These are phyloP conservation scores for Drosophila ogumai DNA, from an alignment of 1,140 invertebrate species.

Conservation along the genomic window DNA sequence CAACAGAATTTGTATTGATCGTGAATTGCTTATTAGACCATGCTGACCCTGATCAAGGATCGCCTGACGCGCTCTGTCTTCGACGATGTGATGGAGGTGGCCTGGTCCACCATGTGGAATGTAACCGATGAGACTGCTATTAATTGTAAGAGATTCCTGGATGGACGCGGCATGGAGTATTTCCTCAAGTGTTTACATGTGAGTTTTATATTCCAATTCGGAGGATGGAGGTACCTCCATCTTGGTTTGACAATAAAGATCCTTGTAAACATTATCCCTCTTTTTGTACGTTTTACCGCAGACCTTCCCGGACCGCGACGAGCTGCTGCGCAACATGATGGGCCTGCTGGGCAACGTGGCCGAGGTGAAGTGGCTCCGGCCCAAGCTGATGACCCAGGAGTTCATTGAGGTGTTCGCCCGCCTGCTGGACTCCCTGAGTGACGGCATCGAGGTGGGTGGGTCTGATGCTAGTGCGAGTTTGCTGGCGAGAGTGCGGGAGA, in stretches of 20 bases:
- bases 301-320: slow-evolving; percentile 94
- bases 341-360: slow-evolving; percentile 97
- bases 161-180: slow-evolving; percentile 93
- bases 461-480: slow-evolving; percentile 36
- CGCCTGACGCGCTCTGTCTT: slow-evolving; percentile 90
- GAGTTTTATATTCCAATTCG: slow-evolving; percentile 48
- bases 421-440: slow-evolving; percentile 92
- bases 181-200: slow-evolving; percentile 94
- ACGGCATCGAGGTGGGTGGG: slow-evolving; percentile 95
- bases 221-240: not conserved
- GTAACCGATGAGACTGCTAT: slow-evolving; percentile 98
- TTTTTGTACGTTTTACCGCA: slow-evolving; percentile 81
- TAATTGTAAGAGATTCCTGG: slow-evolving; percentile 96
- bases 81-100: slow-evolving; percentile 98
- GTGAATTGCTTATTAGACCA: slow-evolving; percentile 87
- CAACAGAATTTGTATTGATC: not conserved
- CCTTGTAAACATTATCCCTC: not conserved
- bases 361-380: slow-evolving; percentile 94
- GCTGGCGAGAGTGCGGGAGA: slow-evolving; percentile 36
- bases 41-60: slow-evolving; percentile 93
- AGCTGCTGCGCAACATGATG: slow-evolving; percentile 98
- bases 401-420: slow-evolving; percentile 95
- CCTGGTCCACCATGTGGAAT: slow-evolving; percentile 99
- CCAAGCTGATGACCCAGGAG: slow-evolving; percentile 92
- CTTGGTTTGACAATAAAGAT: not conserved